These are phyloP conservation scores for Hydrolagus colliei DNA, from an alignment of 2,797 vertebrate species.

Conservation along the genomic window DNA sequence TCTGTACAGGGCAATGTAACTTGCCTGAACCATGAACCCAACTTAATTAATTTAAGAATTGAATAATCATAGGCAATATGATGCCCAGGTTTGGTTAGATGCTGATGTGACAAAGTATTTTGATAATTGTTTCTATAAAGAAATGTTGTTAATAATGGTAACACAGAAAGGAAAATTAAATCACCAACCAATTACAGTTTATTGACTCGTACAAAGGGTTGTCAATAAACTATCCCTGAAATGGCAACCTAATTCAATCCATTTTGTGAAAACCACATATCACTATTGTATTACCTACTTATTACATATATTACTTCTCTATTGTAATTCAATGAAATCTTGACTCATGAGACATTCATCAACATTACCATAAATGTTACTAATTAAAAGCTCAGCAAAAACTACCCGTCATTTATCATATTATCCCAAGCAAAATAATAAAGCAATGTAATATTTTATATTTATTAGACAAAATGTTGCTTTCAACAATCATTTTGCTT, in stretches of 20 bases:
- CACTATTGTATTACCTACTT: conserved; percentile 14
- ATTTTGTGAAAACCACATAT: background rate
- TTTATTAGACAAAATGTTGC: background rate
- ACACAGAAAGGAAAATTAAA: conserved; percentile 22
- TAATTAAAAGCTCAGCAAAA: conserved; percentile 26
- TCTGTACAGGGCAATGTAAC: too few relatives aligned
- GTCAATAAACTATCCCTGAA: conserved; percentile 29
- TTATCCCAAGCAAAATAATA: background rate
- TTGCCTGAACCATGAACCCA: too few relatives aligned
- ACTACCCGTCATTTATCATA: background rate
- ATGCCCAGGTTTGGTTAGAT: background rate
- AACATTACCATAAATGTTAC: background rate
- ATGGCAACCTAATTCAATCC: conserved; percentile 17
- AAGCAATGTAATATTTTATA: conserved; percentile 14
- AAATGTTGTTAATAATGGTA: background rate
- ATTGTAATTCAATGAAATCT: background rate
- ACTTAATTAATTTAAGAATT: too few relatives aligned
- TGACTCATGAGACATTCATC: conserved; percentile 19
- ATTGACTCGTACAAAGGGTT: background rate
- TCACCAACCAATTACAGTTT: conserved; percentile 16
- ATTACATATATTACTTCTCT: conserved; percentile 23
- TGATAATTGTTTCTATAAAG: background rate
- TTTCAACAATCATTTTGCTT: background rate
- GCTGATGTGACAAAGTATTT: background rate
- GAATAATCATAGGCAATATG: too few relatives aligned